Percentiles rank a stretch among this genome's conserved stretches.
phyloP scores from a whole-genome alignment of 1,140 invertebrate species.

The Drosophila pectinifera region DNA sequence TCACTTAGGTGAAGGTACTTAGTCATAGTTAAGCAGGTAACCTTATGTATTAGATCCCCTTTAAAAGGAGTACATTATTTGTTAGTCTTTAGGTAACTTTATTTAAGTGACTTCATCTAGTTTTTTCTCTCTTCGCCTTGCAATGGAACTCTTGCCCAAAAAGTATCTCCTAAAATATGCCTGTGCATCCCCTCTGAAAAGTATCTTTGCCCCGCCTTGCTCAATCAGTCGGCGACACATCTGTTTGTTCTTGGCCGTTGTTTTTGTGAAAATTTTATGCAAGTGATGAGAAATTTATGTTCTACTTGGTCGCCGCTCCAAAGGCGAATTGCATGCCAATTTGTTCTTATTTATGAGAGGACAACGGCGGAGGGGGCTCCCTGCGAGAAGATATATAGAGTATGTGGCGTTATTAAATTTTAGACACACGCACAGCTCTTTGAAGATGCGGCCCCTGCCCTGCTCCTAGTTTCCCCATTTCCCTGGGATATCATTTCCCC shows the following conservation, averaged over 20 bases:
- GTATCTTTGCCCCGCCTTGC: not conserved
- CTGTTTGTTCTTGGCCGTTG: slow-evolving; percentile 65
- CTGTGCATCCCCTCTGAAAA: not conserved
- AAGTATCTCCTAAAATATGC: not conserved
- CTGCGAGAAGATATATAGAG: slow-evolving; percentile 7
- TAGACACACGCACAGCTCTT: slow-evolving; percentile 35
- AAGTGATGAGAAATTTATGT: slow-evolving; percentile 81
- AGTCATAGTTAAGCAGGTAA: too few species aligned
- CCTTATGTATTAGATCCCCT: too few species aligned
- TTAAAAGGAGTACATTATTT: too few species aligned
- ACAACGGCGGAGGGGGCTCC: slow-evolving; percentile 21
- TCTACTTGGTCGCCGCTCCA: slow-evolving; percentile 59
- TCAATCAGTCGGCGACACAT: slow-evolving; percentile 62
- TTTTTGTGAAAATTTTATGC: slow-evolving; percentile 77
- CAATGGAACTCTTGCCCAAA: too few species aligned
- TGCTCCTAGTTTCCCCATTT: not conserved
- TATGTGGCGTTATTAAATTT: slow-evolving; percentile 66
- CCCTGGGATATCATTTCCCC: not conserved
- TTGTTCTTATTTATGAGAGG: slow-evolving; percentile 74
- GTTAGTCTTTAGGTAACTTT: too few species aligned
- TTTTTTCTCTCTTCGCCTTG: too few species aligned
- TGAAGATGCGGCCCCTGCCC: slow-evolving; percentile 26
- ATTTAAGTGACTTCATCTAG: too few species aligned
- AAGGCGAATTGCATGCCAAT: slow-evolving; percentile 76
- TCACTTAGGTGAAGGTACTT: too few species aligned